Base-by-base conservation (phyloP, 2,113 vertebrate genomes). In the Athene cunicularia region DNA sequence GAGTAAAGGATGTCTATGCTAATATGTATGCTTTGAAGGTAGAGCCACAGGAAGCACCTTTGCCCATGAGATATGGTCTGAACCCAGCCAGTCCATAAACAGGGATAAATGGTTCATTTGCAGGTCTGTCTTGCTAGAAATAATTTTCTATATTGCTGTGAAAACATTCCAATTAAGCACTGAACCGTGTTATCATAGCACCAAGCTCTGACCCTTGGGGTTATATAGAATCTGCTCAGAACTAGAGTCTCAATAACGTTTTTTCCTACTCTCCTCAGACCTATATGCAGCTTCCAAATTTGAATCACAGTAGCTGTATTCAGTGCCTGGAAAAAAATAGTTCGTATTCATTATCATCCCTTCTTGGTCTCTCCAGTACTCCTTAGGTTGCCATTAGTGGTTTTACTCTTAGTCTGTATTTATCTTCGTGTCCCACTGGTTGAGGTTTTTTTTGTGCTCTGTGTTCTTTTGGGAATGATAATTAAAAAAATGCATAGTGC, bases 221-320 rank as follows among this genome's bases (percentile, higher is more conserved):
- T 93, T 91, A 33, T 13, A 28, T 37, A 72, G 86, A 53, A 68
- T 47, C 77, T 95, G 49, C 35, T 88, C 49, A 76, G 58, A 94
- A 49, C 16, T 43, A 37, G 13, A 74, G 33, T 14, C 49, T 91
- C 62, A 93, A 11, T 75, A 92, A 81, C 0, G 45, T 43, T 88
- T 41, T 52, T 88, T 81, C 26, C 12, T 88, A 9, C 59, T 83
- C 45, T 73, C 77, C 73, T 63, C 56, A 85, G 70, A 90, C 19
- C 33, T 94, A 91, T 89, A 53, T 73, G 67, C 62, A 87, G 66
- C 84, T 96, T 95, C 91, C 87, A 94, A 83, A 97, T 86, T 62
- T 71, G 79, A 88, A 71, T 83, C 94, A 95, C 93, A 96, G 86
- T 70, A 76, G 84, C 87, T 91, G 84, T 82, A 95, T 96, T 95